Evolutionary conservation across 64 coral and sea anemone species (phyloP), one percentile per base, ranked within the genome.

Genomic region (Cladopsammia gracilis): DNA sequence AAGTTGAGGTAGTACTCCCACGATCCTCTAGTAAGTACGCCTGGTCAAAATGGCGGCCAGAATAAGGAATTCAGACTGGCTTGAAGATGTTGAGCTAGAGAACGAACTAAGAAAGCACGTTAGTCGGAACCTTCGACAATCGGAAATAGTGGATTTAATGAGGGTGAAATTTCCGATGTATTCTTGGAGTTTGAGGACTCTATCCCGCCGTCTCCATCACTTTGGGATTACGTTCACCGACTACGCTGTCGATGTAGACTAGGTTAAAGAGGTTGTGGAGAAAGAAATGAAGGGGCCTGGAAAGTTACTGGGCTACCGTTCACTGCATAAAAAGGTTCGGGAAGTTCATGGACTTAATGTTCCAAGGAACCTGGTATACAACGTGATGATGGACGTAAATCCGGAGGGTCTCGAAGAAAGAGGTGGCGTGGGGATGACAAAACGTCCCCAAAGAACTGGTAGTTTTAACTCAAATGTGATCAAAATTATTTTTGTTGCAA

Each of bases 301-400:
- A 25, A 75, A 19, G 8, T 52, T 92, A 71, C 58, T 92, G 15
- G 71, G 71, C 5, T 85, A 92, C 56, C 53, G 90, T 10, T 48
- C 90, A 48, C 25, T 92, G 19, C 78, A 83, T 16, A 42, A 86
- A 48, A 91, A 86, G 52, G 52, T 90, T 25, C 71, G 89, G 14
- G 76, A 91, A 82, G 65, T 91, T 15, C 89, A 83, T 91, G 89
- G 53, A 13, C 71, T 83, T 22, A 91, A 73, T 53, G 76, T 90
- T 15, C 89, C 89, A 15, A 52, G 76, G 20, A 77, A 82, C 42
- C 20, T 91, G 34, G 89, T 91, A 24, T 83, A 91, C 34, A 65
- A 25, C 2, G 52, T 82, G 44, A 90, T 90, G 89, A 51, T 9
- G 20, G 87, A 89, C 20, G 72, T 89, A 75, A 42, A 89, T 25